Evolutionary conservation across 2,888 invertebrate species (phyloP).

Genomic region (Nomada lathburiana): DNA sequence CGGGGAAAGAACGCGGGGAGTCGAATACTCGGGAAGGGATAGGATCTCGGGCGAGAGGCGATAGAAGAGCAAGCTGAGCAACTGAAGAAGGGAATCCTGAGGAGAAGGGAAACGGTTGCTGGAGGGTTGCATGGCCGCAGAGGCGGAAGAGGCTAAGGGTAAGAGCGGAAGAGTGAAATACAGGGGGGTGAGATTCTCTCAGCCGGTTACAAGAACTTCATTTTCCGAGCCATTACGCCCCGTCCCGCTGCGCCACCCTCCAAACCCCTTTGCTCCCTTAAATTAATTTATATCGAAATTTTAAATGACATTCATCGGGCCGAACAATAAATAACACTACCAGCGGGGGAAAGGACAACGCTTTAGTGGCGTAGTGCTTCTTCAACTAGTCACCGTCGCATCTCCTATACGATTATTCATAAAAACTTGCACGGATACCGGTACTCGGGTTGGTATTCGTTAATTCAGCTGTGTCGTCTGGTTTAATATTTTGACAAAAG

Average conservation of each 20-base stretch:
- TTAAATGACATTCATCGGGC: slow-evolving; percentile 82
- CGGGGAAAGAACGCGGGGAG: slow-evolving; percentile 41
- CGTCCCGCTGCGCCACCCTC: slow-evolving; percentile 74
- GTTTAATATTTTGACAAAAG: too few relatives aligned
- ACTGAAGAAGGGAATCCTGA: slow-evolving; percentile 34
- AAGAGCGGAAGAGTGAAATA: slow-evolving; percentile 56
- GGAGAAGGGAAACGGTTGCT: slow-evolving; percentile 11
- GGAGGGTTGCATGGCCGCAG: slow-evolving; percentile 35
- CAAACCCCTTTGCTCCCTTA: slow-evolving; percentile 79
- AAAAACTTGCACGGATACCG: too few relatives aligned
- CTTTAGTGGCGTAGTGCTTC: slow-evolving; percentile 37
- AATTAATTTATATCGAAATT: slow-evolving; percentile 84
- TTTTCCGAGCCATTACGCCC: slow-evolving; percentile 83
- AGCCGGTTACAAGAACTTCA: slow-evolving; percentile 82
- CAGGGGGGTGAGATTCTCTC: slow-evolving; percentile 70
- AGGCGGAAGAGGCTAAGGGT: slow-evolving; percentile 58
- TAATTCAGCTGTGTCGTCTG: too few relatives aligned
- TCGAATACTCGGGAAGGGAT: slow-evolving; percentile 18
- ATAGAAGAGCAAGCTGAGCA: slow-evolving; percentile 22
- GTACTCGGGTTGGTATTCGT: too few relatives aligned
- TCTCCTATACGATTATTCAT: too few relatives aligned
- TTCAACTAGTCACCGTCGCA: slow-evolving; percentile 26
- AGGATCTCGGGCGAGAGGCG: slow-evolving; percentile 16
- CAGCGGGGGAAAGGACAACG: slow-evolving; percentile 39
- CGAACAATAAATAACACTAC: slow-evolving; percentile 79